These are phyloP conservation scores for Colistium nudipinnis DNA, from an alignment of 2,113 vertebrate genomes.

Conservation along the genomic window DNA sequence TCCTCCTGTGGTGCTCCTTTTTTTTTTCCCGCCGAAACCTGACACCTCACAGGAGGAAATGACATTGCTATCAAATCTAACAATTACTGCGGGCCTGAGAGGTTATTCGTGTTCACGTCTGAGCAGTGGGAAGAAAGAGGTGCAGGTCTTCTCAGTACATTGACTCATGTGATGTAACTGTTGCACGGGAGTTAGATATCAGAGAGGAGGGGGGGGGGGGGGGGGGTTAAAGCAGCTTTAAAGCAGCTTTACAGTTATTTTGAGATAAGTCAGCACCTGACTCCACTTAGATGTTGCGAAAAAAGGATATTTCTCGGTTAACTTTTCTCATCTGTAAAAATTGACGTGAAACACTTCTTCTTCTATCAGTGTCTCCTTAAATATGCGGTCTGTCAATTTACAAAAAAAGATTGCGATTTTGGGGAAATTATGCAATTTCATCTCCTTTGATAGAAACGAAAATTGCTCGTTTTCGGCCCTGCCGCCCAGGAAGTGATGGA, in stretches of 20 bases:
- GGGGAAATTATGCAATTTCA: constrained; percentile 26
- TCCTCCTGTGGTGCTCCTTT: constrained; percentile 30
- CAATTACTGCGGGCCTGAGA: constrained; percentile 21
- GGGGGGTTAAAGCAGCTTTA: no score
- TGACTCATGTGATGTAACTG: constrained; percentile 1
- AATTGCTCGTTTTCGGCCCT: constrained; percentile 28
- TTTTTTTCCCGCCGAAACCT: constrained; percentile 14
- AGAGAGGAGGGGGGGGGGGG: background rate
- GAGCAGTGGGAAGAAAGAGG: background rate
- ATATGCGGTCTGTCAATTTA: no score
- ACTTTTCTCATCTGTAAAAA: no score
- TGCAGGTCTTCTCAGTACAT: background rate
- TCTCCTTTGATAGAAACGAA: constrained; percentile 35
- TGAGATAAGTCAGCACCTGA: constrained; percentile 11
- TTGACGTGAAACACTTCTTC: no score
- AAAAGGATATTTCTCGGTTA: background rate
- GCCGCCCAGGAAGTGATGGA: constrained; percentile 30
- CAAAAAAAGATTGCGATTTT: constrained; percentile 25
- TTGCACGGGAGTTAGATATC: background rate
- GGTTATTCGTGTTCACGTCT: constrained; percentile 47
- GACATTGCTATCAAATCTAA: constrained; percentile 52
- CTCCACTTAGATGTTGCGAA: background rate
- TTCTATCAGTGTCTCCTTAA: background rate
- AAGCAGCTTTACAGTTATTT: background rate
- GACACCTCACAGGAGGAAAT: constrained; percentile 50